These are phyloP conservation scores for Naja naja DNA, from an alignment of 2,113 vertebrate genomes.

Conservation along the genomic window DNA sequence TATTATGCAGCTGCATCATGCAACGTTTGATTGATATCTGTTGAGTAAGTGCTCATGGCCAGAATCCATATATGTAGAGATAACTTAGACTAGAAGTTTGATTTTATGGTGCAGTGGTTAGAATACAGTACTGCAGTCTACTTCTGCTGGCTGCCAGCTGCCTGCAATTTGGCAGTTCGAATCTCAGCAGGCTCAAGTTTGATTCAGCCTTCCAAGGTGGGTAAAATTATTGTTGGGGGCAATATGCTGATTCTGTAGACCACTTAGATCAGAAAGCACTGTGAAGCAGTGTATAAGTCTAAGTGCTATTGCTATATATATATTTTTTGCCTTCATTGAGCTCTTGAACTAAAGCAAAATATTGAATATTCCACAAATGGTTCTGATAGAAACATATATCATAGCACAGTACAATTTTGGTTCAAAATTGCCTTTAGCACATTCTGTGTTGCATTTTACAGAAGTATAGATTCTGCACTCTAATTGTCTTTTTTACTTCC, in stretches of 20 bases:
- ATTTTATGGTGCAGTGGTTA: neutral
- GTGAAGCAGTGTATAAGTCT: too few relatives aligned
- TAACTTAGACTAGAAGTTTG: neutral
- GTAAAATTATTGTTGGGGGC: too few relatives aligned
- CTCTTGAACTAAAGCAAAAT: neutral
- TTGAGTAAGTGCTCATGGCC: too few relatives aligned
- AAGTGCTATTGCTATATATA: too few relatives aligned
- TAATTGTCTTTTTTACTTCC: conserved; percentile 40
- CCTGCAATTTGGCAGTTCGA: too few relatives aligned
- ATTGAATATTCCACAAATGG: neutral
- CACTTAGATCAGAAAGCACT: too few relatives aligned
- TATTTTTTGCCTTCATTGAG: neutral
- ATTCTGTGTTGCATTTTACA: conserved; percentile 35
- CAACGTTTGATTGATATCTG: neutral
- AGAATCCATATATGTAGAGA: neutral
- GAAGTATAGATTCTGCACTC: conserved; percentile 33
- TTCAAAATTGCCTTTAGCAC: conserved; percentile 9
- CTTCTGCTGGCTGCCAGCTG: too few relatives aligned
- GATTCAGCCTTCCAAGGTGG: too few relatives aligned
- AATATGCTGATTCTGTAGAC: too few relatives aligned
- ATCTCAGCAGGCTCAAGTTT: too few relatives aligned
- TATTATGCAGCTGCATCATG: neutral
- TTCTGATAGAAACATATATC: conserved; percentile 22
- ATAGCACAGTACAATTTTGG: neutral
- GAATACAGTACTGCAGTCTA: too few relatives aligned